Percentiles rank a stretch among this genome's conserved stretches.
phyloP scores from a whole-genome alignment of 2,888 invertebrate genomes.

The Tryphoninae sp. region DNA sequence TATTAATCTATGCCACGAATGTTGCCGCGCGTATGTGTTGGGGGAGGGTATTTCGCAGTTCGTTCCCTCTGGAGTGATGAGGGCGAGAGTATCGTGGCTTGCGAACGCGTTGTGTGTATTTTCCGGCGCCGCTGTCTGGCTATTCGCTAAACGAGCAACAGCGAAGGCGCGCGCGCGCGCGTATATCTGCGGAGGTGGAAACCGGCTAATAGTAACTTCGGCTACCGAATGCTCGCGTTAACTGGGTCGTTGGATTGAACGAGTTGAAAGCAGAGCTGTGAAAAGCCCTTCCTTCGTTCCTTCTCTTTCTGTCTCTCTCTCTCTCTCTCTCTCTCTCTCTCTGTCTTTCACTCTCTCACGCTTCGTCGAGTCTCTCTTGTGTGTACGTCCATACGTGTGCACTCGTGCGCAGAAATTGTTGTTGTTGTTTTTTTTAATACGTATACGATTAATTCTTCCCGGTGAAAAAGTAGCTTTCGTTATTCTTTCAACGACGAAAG shows the following conservation, averaged over 20 bases:
- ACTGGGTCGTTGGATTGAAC: conserved; percentile 67
- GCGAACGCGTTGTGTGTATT: conserved; percentile 13
- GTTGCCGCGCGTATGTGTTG: not conserved
- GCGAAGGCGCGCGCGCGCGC: not conserved
- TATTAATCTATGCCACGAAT: not conserved
- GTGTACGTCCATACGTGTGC: too few species aligned
- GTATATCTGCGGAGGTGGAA: conserved; percentile 5
- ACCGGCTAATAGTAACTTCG: conserved; percentile 62
- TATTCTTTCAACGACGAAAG: conserved; percentile 16
- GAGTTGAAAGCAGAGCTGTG: conserved; percentile 66
- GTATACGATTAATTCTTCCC: conserved; percentile 6
- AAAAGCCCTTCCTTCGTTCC: conserved; percentile 48
- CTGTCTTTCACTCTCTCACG: conserved; percentile 4
- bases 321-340: conserved; percentile 16
- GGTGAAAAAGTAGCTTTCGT: conserved; percentile 7
- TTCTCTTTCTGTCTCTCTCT: conserved; percentile 31
- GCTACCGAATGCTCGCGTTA: conserved; percentile 65
- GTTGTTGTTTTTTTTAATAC: not conserved
- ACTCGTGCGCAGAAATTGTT: too few species aligned
- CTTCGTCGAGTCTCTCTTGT: conserved; percentile 31
- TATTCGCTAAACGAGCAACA: conserved; percentile 22
- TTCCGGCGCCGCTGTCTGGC: conserved; percentile 44
- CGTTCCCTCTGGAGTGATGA: not conserved
- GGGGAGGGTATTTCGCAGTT: not conserved
- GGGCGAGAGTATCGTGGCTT: too few species aligned